phyloP scores from a whole-genome alignment of 2,888 invertebrate genomes.

The Cerceris ruficornis region DNA sequence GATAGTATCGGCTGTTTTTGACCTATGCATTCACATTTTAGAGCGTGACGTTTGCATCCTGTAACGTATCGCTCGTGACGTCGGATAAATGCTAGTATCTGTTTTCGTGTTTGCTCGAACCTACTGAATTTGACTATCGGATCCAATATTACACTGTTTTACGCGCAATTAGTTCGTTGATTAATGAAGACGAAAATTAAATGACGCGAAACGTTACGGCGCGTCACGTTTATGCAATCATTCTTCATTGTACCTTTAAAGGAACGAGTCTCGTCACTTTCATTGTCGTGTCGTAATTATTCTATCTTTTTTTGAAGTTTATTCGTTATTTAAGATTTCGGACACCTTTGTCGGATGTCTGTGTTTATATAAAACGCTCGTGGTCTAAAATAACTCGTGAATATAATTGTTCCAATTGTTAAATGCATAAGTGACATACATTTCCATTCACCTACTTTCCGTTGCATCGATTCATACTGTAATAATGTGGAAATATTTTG shows the following conservation, averaged over 20 bases:
- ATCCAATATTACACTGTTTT: conserved; percentile 50
- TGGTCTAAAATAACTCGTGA: too few species aligned
- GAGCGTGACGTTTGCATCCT: not conserved
- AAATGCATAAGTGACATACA: too few species aligned
- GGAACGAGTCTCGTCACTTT: not conserved
- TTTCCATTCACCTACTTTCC: too few species aligned
- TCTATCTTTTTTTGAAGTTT: conserved; percentile 35
- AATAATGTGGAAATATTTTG: too few species aligned
- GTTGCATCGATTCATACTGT: too few species aligned
- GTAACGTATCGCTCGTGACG: conserved; percentile 1
- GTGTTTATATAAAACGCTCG: not conserved
- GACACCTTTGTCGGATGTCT: not conserved
- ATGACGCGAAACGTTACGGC: conserved; percentile 12
- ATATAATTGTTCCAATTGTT: too few species aligned
- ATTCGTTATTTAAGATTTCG: not conserved
- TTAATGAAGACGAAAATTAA: conserved; percentile 42
- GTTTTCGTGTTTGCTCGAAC: conserved; percentile 35
- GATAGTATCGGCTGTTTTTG: conserved; percentile 42
- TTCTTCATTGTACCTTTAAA: conserved; percentile 34
- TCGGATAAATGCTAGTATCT: conserved; percentile 40
- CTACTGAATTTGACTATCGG: conserved; percentile 18
- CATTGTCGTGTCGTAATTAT: not conserved
- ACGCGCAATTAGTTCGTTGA: conserved; percentile 35
- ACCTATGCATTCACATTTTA: not conserved
- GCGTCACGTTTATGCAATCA: conserved; percentile 40